Evolutionary conservation across 1,140 invertebrate species (phyloP).

Genomic region (Conus betulinus): DNA sequence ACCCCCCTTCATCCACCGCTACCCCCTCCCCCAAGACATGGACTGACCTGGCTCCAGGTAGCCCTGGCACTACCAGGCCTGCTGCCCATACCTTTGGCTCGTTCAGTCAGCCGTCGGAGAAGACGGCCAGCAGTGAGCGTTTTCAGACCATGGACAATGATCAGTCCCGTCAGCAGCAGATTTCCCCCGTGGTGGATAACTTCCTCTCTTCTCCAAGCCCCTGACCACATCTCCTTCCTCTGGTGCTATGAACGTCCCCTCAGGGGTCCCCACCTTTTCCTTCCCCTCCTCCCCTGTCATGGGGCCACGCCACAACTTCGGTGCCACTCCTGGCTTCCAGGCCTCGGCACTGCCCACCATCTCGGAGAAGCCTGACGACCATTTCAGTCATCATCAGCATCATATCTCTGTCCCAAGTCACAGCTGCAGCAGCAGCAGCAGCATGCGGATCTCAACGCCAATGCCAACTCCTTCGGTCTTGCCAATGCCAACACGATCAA

Average conservation of each 20-base stretch:
- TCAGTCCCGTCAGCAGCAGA: constrained; percentile 7
- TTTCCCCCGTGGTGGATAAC: constrained; percentile 7
- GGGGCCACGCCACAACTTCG: not conserved
- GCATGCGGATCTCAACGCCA: constrained; percentile 25
- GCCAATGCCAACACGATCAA: not conserved
- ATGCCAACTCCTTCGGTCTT: not conserved
- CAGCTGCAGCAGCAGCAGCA: not conserved
- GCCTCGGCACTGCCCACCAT: not conserved
- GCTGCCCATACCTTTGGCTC: not conserved
- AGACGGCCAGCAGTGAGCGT: not conserved
- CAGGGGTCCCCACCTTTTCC: not conserved
- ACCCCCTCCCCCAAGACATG: not conserved
- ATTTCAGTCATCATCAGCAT: not conserved
- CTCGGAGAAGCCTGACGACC: not conserved
- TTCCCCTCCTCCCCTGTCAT: not conserved
- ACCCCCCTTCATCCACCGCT: not conserved
- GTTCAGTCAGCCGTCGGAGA: not conserved
- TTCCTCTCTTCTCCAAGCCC: constrained; percentile 4
- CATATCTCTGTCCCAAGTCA: not conserved
- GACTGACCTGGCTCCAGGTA: not conserved
- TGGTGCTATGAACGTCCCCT: not conserved
- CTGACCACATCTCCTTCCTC: not conserved
- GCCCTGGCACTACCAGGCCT: not conserved
- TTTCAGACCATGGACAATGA: not conserved
- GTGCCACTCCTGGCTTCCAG: not conserved